Base-by-base conservation (phyloP, 92 coral and sea anemone genomes). In the Plumapathes pennacea region DNA sequence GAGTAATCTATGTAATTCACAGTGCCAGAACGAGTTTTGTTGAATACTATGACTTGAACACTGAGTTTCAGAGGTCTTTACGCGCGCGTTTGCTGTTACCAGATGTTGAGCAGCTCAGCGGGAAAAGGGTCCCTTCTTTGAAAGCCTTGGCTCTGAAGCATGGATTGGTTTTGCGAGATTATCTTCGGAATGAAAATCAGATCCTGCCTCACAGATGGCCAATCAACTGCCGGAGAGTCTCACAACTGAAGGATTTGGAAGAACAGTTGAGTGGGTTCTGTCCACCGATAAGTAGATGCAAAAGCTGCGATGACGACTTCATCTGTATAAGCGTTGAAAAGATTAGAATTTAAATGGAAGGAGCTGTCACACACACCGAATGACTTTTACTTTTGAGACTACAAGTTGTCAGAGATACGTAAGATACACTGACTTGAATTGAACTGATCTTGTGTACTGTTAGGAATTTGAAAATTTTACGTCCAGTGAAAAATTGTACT, bases 161-260 rank as follows among this genome's bases (percentile, higher is more conserved):
- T 53, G 83, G 77, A 7, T 54, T 85, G 32, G 34, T 47, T 53
- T 57, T 76, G 37, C 78, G 91, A 6, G 80, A 85, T 50, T 74
- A 74, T 40, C 27, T 38, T 18, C 55, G 76, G 14, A 65, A 50
- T 46, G 80, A 60, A 53, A 85, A 71, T 68, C 67, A 57, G 25
- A 57, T 85, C 33, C 69, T 68, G 34, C 83, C 86, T n/a, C 69
- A 73, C 32, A 77, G 57, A 45, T 70, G 71, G 80, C 57, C 74
- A 12, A 26, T 78, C 56, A 84, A 84, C 50, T 64, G 90, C 36
- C 65, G 56, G 32, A 42, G 57, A 15, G 69, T 59, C 3, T 34
- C 43, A 17, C 49, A 59, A 72, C 19, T 77, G 9, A 18, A 34
- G 85, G 85, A 1, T 37, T 25, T 19, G 85, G 69, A 49, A 50